Conservation (phyloP, 1,140 invertebrate species). For the Brachionus manjavacas region DNA sequence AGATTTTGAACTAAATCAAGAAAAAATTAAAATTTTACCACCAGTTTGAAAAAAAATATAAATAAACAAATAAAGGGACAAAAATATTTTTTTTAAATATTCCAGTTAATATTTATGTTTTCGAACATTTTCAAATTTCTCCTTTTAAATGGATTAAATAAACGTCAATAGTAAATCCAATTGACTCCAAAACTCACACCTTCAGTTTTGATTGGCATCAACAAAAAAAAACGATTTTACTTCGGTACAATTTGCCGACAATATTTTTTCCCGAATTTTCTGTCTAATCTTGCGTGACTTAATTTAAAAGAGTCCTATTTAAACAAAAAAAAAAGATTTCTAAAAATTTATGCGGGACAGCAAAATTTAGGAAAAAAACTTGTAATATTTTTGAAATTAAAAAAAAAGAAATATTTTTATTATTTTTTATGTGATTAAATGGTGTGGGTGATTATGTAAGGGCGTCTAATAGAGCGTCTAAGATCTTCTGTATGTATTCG, state of each 20-base stretch:
- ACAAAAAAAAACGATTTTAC: not conserved
- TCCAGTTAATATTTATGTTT: not conserved
- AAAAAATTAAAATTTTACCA: not conserved
- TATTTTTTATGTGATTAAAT: constrained; percentile 20
- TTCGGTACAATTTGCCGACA: not conserved
- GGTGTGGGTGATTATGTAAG: not conserved
- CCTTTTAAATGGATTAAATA: not conserved
- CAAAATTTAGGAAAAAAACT: not conserved
- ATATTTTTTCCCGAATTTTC: not conserved
- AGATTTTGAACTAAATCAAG: not conserved
- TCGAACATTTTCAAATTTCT: not conserved
- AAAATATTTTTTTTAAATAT: not conserved
- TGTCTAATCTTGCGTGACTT: not conserved
- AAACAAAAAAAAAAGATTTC: not conserved
- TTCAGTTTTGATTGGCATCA: not conserved
- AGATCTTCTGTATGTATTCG: not conserved
- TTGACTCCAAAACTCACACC: not conserved
- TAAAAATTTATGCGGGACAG: not conserved
- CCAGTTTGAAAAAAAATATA: not conserved
- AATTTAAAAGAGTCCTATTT: not conserved
- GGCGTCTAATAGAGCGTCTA: not conserved
- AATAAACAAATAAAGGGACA: not conserved
- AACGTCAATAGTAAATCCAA: not conserved
- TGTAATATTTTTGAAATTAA: not conserved
- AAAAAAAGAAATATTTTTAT: constrained; percentile 2